Base-by-base conservation (phyloP, 2,888 invertebrate species). In the Epinotia demarniana region DNA sequence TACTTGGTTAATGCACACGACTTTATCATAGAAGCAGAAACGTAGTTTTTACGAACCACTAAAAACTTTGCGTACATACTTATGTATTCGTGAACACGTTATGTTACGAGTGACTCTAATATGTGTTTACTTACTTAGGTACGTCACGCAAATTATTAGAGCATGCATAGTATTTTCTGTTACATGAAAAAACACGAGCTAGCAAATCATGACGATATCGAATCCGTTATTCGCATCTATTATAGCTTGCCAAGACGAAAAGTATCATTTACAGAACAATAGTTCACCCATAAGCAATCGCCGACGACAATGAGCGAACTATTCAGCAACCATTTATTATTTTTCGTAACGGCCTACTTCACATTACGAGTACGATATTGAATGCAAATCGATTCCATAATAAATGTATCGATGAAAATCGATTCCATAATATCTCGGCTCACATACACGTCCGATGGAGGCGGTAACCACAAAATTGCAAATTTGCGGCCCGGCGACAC, bases 261-360 rank as follows among this genome's bases (percentile, higher is more conserved):
- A 80, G 78, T 80, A 78, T 80, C 76, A 77, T 79, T 80, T 57
- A 69, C 76, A 78, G 72, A 70, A 77, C 71, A 75, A 71, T 75
- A 77, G 73, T 74, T 75, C 76, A 72, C 77, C 80, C 77, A 80
- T 78, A 80, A 81, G 75, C 80, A 83, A 83, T 83, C 77, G 73
- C 76, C 72, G 66, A 68, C 66, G 66, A 75, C 75, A 74, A 55
- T 73, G 76, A 74, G 70, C 49, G 57, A 75, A 60, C 72, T 64
- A 68, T 76, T 77, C 72, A 77, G 79, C 79, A 79, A 79, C 71
- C 62, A 79, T 76, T 77, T 61, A 71, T 75, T 75, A 75, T 61
- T 75, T 75, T 75, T 71, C 75, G 75, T 71, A 71, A 75, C 66
- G 71, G 75, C 75, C 75, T 71, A 75, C 75, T 75, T 75, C 70